Base-by-base conservation (phyloP, 2,888 invertebrate genomes). In the Dusona sp. region DNA sequence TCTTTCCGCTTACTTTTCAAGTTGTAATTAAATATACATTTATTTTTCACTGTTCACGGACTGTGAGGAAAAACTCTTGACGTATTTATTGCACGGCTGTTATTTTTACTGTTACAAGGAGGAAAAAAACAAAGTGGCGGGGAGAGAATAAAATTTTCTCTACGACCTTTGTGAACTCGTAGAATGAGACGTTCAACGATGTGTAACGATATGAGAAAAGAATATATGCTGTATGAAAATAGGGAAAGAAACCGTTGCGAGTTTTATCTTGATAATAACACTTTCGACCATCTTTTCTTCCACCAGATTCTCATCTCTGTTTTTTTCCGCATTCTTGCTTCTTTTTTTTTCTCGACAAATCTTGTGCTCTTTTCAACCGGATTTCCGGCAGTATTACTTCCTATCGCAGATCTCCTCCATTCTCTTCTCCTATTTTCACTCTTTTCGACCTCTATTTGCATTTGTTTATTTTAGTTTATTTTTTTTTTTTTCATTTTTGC, bases 301-400 rank as follows among this genome's bases (percentile, higher is more conserved):
- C 61, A 67, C 22, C 82, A 67, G 65, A 67, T 73, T 81, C 82
- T 80, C 48, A 19, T 74, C 48, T 73, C 51, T 57, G 22, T 72
- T 51, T 77, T 51, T 45, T 54, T 36, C 77, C 57, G 36, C 77
- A 16, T 33, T 48, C 38, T 57, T 61, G 42, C 57, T 29, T 67
- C 54, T 51, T 79, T 33, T 33, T 42, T n/a, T 13, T 48, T n/a
- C 16, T 48, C 64, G 70, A 77, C 64, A 25, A 74, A 74, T 45
- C 80, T 80, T 36, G 33, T 61, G 45, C 80, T 70, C 57, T 51
- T 81, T 81, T 81, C 80, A 77, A 77, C 80, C 80, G 84, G 77
- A 85, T 80, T 84, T 84, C 80, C 84, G 84, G 75, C 70, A 84
- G 77, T 84, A 81, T 85, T 85, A 80, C 65, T 75, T 57, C 65